phyloP scores from a whole-genome alignment of 2,888 invertebrate genomes.

The Cerceris rybyensis region DNA sequence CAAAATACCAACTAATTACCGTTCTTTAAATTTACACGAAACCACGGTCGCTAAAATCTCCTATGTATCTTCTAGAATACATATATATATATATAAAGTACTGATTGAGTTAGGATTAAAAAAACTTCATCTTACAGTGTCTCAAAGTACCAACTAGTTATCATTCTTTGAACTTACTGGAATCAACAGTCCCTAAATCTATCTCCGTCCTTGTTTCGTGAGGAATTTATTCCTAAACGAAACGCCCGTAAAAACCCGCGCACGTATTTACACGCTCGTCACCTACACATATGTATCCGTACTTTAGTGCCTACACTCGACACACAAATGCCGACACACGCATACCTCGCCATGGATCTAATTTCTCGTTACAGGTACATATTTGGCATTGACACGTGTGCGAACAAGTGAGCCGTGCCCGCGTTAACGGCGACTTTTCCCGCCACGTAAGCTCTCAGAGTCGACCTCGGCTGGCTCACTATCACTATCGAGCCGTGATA shows the following conservation, averaged over 20 bases:
- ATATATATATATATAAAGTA: no score
- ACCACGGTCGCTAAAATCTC: no score
- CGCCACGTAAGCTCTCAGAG: conserved; percentile 63
- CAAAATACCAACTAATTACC: no score
- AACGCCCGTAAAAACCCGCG: conserved; percentile 7
- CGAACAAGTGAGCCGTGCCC: conserved; percentile 55
- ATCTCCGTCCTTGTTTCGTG: background rate
- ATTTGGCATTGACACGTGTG: conserved; percentile 69
- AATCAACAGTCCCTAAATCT: background rate
- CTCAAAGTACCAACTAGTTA: background rate
- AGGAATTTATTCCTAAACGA: conserved; percentile 3
- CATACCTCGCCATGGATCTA: conserved; percentile 32
- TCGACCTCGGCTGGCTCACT: conserved; percentile 54
- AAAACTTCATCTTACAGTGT: background rate
- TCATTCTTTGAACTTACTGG: no score
- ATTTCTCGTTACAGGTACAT: conserved; percentile 57
- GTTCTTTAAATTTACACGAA: no score
- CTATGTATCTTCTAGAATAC: no score
- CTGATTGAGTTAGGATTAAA: no score
- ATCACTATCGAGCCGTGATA: conserved; percentile 63
- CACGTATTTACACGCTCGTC: conserved; percentile 7
- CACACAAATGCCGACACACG: conserved; percentile 18
- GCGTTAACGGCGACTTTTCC: conserved; percentile 53
- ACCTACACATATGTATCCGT: background rate
- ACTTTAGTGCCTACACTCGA: conserved; percentile 3